Conservation (phyloP, 1,140 invertebrate genomes). For the Calliphora vicina region DNA sequence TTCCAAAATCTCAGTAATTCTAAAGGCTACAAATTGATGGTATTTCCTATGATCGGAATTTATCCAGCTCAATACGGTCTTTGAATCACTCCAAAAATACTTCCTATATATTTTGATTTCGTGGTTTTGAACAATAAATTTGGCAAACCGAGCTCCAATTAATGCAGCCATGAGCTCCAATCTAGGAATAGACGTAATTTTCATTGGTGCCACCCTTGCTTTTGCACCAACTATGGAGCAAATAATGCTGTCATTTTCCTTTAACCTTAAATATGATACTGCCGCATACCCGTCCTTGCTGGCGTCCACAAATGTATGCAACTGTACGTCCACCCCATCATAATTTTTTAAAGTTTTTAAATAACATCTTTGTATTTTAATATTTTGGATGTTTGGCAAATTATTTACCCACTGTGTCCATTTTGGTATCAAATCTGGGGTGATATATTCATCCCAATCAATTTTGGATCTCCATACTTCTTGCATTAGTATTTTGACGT, state of each 20-base stretch:
- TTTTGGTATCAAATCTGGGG: neutral
- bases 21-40: conserved; percentile 47
- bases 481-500: conserved; percentile 60
- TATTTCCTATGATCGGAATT: neutral
- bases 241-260: neutral
- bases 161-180: neutral
- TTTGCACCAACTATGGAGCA: neutral
- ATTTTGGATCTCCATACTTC: conserved; percentile 51
- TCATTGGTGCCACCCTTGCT: neutral
- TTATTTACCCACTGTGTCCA: neutral
- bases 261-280: neutral
- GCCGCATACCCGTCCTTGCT: neutral
- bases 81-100: neutral
- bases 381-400: neutral
- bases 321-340: neutral
- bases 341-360: neutral
- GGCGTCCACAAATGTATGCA: neutral
- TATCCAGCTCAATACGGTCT: neutral
- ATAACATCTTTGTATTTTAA: neutral
- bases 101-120: neutral
- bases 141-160: neutral
- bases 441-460: conserved; percentile 56
- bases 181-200: neutral
- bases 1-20: conserved; percentile 46
- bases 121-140: neutral